phyloP scores from a whole-genome alignment of 2,797 vertebrate genomes.

The Halcyon badia region DNA sequence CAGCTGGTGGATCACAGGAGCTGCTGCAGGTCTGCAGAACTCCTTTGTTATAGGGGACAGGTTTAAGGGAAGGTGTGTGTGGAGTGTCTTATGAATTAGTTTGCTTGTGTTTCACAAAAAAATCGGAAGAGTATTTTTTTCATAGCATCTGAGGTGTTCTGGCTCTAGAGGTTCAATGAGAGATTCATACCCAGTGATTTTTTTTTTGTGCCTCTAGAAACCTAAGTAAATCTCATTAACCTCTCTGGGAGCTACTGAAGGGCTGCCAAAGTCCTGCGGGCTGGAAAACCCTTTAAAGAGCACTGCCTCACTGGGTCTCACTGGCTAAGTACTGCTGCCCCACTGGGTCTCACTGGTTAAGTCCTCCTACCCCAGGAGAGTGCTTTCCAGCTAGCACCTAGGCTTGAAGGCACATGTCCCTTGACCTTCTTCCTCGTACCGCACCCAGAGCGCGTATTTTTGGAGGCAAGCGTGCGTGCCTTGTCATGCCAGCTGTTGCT shows the following conservation, averaged over 20 bases:
- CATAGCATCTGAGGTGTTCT: not conserved
- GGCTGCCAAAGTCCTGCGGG: not conserved
- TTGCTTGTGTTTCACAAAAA: not conserved
- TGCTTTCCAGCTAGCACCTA: not conserved
- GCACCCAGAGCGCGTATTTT: not conserved
- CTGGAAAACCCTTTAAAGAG: not conserved
- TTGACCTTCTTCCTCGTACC: not conserved
- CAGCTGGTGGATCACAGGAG: not conserved
- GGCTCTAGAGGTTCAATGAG: not conserved
- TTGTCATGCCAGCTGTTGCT: conserved; percentile 9
- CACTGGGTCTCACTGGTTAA: not conserved
- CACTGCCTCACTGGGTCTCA: not conserved
- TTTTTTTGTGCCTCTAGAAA: not conserved
- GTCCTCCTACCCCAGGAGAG: not conserved
- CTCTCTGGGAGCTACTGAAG: not conserved
- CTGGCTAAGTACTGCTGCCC: no score
- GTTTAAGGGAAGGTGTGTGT: not conserved
- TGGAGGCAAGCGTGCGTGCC: not conserved
- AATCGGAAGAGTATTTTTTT: not conserved
- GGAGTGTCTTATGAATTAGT: not conserved
- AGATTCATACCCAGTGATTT: not conserved
- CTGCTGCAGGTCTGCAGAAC: not conserved
- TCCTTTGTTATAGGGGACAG: fast-evolving
- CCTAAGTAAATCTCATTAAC: not conserved
- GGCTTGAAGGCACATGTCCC: not conserved